These are phyloP conservation scores for Synanthedon andrenaeformis DNA, from an alignment of 2,888 invertebrate species.

Conservation along the genomic window DNA sequence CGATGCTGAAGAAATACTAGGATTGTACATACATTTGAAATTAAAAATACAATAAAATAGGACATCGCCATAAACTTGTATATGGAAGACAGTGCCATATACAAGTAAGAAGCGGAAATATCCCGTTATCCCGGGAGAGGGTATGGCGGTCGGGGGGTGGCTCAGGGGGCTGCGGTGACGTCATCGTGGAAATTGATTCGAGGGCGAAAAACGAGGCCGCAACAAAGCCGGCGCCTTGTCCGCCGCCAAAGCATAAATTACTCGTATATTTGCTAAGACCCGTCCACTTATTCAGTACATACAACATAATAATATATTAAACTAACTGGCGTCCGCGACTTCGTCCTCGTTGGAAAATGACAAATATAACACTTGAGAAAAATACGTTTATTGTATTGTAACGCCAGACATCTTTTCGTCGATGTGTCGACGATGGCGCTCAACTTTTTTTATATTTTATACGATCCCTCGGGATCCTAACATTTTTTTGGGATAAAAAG, in stretches of 20 bases:
- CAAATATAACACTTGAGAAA: too few species aligned
- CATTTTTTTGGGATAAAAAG: too few species aligned
- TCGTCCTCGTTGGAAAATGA: too few species aligned
- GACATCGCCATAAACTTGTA: not conserved
- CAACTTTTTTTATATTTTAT: too few species aligned
- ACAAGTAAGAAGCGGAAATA: constrained; percentile 40
- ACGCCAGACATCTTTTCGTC: too few species aligned
- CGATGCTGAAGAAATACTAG: too few species aligned
- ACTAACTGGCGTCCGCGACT: too few species aligned
- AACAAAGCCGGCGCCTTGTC: constrained; percentile 46
- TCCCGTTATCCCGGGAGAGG: constrained; percentile 36
- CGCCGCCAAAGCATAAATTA: constrained; percentile 50
- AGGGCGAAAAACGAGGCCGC: constrained; percentile 58
- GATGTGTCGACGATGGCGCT: too few species aligned
- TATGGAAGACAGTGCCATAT: constrained; percentile 30
- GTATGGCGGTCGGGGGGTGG: constrained; percentile 15
- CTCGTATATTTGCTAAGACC: constrained; percentile 45
- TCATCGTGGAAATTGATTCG: constrained; percentile 63
- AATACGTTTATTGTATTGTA: too few species aligned
- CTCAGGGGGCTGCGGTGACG: constrained; percentile 37
- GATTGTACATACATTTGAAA: not conserved
- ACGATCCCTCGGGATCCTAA: too few species aligned
- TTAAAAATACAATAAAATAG: not conserved
- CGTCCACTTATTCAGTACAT: constrained; percentile 6
- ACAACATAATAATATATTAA: not conserved